These are phyloP conservation scores for Acinonyx jubatus DNA, from an alignment of 2,113 vertebrate genomes.

Conservation along the genomic window DNA sequence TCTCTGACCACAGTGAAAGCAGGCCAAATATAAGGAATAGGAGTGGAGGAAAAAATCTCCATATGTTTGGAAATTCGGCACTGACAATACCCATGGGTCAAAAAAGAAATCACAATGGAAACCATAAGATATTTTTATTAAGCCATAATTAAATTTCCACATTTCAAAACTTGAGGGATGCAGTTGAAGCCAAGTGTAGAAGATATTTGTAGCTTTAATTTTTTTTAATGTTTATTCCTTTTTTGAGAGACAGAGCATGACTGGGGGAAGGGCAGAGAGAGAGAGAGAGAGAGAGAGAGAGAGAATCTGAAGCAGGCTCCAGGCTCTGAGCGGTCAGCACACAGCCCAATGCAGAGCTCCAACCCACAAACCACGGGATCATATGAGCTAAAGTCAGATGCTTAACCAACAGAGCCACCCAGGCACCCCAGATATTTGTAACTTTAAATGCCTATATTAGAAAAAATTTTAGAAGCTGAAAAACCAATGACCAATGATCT, in stretches of 20 bases:
- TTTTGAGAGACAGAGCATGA: too few species aligned
- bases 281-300: too few species aligned
- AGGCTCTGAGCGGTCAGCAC: too few species aligned
- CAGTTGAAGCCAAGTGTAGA: not conserved
- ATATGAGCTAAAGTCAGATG: too few species aligned
- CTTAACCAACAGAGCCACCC: too few species aligned
- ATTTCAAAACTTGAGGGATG: not conserved
- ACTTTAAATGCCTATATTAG: not conserved
- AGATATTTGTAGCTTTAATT: not conserved
- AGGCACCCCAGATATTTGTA: not conserved
- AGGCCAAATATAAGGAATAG: not conserved
- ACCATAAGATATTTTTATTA: conserved; percentile 10
- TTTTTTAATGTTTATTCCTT: too few species aligned
- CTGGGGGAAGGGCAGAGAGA: too few species aligned
- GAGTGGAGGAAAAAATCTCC: not conserved
- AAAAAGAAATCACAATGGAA: not conserved
- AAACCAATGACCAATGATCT: not conserved
- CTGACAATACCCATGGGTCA: not conserved
- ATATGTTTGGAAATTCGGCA: not conserved
- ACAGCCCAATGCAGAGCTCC: too few species aligned
- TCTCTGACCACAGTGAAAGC: not conserved
- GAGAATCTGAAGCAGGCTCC: too few species aligned
- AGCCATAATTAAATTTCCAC: not conserved
- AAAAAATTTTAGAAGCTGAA: not conserved
- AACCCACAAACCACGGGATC: too few species aligned